A percentile compares a stretch with the other conserved stretches of the same genome.
phyloP scores from a whole-genome alignment of 30 jellyfish, hydroid and myxozoan species.

The Aurelia aurita region DNA sequence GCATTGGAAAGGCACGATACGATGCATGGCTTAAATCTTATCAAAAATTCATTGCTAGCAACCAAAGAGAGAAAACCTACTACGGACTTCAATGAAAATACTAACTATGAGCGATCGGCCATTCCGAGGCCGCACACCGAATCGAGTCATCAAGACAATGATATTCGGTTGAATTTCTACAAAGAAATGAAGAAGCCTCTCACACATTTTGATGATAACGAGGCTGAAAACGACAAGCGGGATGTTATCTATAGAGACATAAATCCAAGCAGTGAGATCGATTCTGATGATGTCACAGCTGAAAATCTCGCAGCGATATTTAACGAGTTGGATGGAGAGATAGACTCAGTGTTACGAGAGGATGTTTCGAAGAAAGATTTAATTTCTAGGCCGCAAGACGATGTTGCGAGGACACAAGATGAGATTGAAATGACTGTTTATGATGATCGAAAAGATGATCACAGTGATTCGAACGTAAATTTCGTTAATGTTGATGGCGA shows the following conservation, averaged over 20 bases:
- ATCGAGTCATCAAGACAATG: not conserved
- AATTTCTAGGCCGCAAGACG: conserved; percentile 20
- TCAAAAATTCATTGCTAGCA: too few species aligned
- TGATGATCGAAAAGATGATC: conserved; percentile 9
- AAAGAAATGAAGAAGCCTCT: conserved; percentile 19
- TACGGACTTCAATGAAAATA: too few species aligned
- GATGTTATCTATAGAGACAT: conserved; percentile 46
- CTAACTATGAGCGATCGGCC: conserved; percentile 12
- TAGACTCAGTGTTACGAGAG: conserved; percentile 13
- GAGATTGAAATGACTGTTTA: conserved; percentile 67
- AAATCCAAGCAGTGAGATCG: conserved; percentile 40
- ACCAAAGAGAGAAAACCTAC: too few species aligned
- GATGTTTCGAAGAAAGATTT: conserved; percentile 57
- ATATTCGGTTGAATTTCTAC: conserved; percentile 28
- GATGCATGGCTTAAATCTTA: too few species aligned
- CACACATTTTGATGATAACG: conserved; percentile 1
- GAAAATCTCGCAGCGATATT: conserved; percentile 77
- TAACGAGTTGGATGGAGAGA: conserved; percentile 70
- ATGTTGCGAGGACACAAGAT: conserved; percentile 22
- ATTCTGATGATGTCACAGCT: conserved; percentile 75
- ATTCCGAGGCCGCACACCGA: conserved; percentile 25
- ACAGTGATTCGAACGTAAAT: conserved; percentile 1
- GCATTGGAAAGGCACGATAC: too few species aligned
- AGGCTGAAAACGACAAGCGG: conserved; percentile 18
- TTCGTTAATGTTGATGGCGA: conserved; percentile 16